Percentiles rank a stretch among this genome's conserved stretches.
Evolutionary conservation across 2,113 vertebrate genomes (phyloP).

Genomic region (Oryzias javanicus): DNA sequence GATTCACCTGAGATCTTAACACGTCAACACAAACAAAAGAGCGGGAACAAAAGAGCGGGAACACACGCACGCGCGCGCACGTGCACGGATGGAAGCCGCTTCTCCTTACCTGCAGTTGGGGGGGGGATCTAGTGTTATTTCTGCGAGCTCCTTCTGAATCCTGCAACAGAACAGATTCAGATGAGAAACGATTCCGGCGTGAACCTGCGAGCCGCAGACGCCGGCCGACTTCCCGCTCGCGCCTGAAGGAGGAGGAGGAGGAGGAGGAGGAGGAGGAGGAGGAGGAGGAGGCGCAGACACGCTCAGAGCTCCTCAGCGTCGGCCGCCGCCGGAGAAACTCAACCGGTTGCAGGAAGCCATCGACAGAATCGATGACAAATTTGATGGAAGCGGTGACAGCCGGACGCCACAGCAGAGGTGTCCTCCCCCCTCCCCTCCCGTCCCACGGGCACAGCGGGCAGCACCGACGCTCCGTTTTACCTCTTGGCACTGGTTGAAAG

Average conservation of each 20-base stretch:
- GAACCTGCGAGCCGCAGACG: too few relatives aligned
- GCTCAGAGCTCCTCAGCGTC: constrained; percentile 29
- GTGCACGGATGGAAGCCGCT: constrained; percentile 3
- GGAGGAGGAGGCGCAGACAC: constrained; percentile 31
- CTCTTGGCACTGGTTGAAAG: constrained; percentile 99
- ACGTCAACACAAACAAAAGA: constrained; percentile 27
- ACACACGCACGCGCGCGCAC: constrained; percentile 22
- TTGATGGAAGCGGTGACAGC: constrained; percentile 28
- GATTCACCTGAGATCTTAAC: constrained; percentile 40
- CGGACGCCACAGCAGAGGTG: constrained; percentile 1
- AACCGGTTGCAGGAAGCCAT: constrained; percentile 40
- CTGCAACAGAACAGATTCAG: constrained; percentile 70
- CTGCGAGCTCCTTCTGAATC: constrained; percentile 98
- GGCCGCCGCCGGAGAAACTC: constrained; percentile 5
- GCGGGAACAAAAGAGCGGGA: constrained; percentile 23
- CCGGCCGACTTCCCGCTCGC: neutral
- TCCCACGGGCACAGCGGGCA: too few relatives aligned
- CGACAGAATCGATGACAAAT: constrained; percentile 21
- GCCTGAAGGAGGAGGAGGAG: neutral
- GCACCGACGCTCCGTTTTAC: constrained; percentile 59
- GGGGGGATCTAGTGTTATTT: constrained; percentile 97
- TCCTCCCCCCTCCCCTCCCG: neutral
- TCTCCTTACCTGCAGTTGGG: constrained; percentile 96
- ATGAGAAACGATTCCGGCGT: too few relatives aligned
- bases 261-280: too few relatives aligned